Evolutionary conservation across 2,113 vertebrate genomes (phyloP).

Genomic region (Oncorhynchus clarkii): DNA sequence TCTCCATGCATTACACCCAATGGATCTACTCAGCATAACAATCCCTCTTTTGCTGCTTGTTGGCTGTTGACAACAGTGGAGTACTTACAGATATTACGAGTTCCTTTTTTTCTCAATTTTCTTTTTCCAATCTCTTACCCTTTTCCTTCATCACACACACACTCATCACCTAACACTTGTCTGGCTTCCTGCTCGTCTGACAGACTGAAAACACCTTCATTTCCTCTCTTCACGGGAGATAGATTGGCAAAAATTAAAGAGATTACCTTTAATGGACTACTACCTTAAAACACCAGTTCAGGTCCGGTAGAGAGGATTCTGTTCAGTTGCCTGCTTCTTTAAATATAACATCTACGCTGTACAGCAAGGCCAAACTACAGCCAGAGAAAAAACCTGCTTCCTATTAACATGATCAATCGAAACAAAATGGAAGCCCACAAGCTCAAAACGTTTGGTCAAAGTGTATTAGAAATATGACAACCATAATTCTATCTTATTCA

Average conservation of each 20-base stretch:
- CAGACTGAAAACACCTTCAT: background rate
- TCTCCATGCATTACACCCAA: no score
- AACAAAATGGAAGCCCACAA: background rate
- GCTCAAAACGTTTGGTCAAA: background rate
- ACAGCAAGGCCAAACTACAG: background rate
- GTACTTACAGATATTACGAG: no score
- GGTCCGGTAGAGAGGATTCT: background rate
- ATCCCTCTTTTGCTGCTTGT: no score
- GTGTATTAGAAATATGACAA: background rate
- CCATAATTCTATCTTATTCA: background rate
- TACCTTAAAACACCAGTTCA: background rate
- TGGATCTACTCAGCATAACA: no score
- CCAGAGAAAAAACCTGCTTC: background rate
- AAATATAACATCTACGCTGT: background rate
- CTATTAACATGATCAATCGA: background rate
- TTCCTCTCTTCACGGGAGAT: background rate
- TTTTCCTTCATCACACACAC: no score
- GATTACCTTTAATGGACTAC: background rate
- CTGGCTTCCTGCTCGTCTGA: background rate
- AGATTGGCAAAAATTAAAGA: background rate
- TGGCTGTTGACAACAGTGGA: no score
- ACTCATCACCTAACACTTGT: background rate
- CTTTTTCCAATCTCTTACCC: no score
- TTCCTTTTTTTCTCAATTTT: no score
- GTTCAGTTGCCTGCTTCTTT: background rate